These are phyloP conservation scores for Ceratina calcarata DNA, from an alignment of 1,140 invertebrate species.

Conservation along the genomic window DNA sequence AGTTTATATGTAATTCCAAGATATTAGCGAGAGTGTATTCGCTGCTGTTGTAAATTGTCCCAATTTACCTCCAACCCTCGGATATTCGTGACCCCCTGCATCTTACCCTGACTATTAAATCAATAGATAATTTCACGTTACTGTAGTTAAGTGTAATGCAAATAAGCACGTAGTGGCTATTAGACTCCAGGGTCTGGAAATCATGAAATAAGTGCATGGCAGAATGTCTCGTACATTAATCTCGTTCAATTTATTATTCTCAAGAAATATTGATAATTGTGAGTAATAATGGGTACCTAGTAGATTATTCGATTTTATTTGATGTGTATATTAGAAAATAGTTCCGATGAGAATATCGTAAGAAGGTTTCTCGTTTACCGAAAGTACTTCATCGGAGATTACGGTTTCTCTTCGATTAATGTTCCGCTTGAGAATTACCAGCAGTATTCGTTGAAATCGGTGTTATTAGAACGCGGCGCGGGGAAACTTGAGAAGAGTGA, in stretches of 20 bases:
- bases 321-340: neutral
- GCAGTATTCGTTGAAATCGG: conserved; percentile 1
- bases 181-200: conserved; percentile 13
- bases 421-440: conserved; percentile 2
- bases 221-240: neutral
- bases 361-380: neutral
- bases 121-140: conserved; percentile 61
- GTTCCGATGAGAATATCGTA: neutral
- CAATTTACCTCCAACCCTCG: no score
- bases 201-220: neutral
- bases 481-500: neutral
- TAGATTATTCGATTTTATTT: no score
- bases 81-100: neutral
- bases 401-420: neutral
- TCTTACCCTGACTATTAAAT: conserved; percentile 33
- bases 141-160: conserved; percentile 27
- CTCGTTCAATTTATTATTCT: neutral
- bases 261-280: neutral
- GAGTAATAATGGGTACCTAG: no score
- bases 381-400: neutral
- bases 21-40: no score
- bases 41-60: no score
- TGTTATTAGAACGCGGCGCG: neutral
- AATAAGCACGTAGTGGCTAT: conserved; percentile 40
- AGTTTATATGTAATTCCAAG: no score